phyloP scores from a whole-genome alignment of 2,888 invertebrate genomes.

The Zeuzera pyrina region DNA sequence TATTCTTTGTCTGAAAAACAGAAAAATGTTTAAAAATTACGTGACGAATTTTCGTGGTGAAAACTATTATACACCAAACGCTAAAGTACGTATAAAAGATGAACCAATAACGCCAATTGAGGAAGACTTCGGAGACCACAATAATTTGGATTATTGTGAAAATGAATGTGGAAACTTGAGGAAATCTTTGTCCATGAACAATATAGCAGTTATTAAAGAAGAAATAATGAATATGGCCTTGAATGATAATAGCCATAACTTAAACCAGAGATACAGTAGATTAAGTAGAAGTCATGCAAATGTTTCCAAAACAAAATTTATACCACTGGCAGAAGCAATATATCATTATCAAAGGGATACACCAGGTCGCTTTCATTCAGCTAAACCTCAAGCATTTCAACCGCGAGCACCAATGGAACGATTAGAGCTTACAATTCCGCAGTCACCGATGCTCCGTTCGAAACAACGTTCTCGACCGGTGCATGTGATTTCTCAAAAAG shows the following conservation, averaged over 20 bases:
- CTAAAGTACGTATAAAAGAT: conserved; percentile 38
- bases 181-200: conserved; percentile 57
- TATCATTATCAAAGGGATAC: conserved; percentile 72
- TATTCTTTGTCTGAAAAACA: too few relatives aligned
- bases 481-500: conserved; percentile 69
- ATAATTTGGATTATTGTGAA: conserved; percentile 31
- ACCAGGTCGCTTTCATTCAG: conserved; percentile 69
- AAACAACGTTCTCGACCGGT: conserved; percentile 68
- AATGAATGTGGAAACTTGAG: conserved; percentile 34
- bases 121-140: conserved; percentile 45
- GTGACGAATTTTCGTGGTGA: conserved; percentile 56
- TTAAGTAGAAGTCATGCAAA: conserved; percentile 28
- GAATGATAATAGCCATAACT: conserved; percentile 24
- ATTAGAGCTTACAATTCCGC: conserved; percentile 54
- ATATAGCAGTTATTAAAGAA: conserved; percentile 37
- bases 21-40: conserved; percentile 43
- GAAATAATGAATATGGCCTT: conserved; percentile 30
- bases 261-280: conserved; percentile 30
- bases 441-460: conserved; percentile 69
- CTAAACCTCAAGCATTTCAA: conserved; percentile 33
- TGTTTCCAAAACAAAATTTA: conserved; percentile 56
- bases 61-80: conserved; percentile 36
- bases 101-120: conserved; percentile 49
- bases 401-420: conserved; percentile 28
- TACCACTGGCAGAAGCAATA: conserved; percentile 75